These are phyloP conservation scores for Dryococelus australis DNA, from an alignment of 2,888 invertebrate species.

Conservation along the genomic window DNA sequence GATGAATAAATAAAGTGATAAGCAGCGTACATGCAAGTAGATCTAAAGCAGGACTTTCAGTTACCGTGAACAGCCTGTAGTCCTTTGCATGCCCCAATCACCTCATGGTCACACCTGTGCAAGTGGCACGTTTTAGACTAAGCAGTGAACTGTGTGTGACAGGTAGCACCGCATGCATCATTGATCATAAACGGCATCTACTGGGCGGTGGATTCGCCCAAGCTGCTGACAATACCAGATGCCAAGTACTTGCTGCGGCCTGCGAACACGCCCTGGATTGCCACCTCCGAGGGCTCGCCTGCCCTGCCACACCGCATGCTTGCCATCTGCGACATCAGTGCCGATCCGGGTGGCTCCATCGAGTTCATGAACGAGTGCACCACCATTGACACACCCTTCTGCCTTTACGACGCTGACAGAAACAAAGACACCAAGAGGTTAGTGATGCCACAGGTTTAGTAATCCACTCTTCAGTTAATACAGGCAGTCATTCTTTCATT, in stretches of 20 bases:
- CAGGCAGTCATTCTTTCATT: no score
- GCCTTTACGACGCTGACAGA: constrained; percentile 98
- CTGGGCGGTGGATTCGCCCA: constrained; percentile 97
- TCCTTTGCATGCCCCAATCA: no score
- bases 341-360: constrained; percentile 97
- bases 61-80: no score
- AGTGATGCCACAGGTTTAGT: background rate
- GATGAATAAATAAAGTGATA: no score
- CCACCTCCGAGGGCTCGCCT: constrained; percentile 86
- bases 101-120: no score
- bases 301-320: constrained; percentile 90
- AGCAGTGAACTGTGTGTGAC: background rate
- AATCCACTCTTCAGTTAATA: background rate
- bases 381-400: constrained; percentile 98
- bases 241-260: constrained; percentile 93
- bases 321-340: constrained; percentile 97
- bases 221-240: constrained; percentile 95
- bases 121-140: no score
- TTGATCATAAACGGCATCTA: constrained; percentile 98
- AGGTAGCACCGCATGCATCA: constrained; percentile 97
- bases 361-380: constrained; percentile 99
- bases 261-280: constrained; percentile 91
- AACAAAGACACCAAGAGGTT: constrained; percentile 94
- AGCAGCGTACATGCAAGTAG: no score
- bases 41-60: no score